A percentile compares a stretch with the other conserved stretches of the same genome.
phyloP scores from a whole-genome alignment of 2,888 invertebrate species.

The Cheilosia soror region DNA sequence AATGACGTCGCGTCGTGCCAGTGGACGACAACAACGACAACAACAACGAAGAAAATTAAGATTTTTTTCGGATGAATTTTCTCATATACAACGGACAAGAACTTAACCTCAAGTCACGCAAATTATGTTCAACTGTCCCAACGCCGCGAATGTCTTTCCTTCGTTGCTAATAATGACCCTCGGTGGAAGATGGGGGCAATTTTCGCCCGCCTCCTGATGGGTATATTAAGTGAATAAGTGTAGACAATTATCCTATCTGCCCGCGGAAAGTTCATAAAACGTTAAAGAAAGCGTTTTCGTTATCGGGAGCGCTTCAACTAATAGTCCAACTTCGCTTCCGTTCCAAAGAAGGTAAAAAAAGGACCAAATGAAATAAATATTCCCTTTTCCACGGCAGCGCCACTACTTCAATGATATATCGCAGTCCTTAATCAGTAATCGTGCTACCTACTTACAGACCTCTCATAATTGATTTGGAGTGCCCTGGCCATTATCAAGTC shows the following conservation, averaged over 20 bases:
- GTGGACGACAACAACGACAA: conserved; percentile 1
- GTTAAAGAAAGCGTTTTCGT: conserved; percentile 62
- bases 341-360: conserved; percentile 28
- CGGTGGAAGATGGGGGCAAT: conserved; percentile 6
- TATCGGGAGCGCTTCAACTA: conserved; percentile 54
- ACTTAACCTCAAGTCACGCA: conserved; percentile 65
- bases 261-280: conserved; percentile 60
- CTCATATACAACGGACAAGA: conserved; percentile 16
- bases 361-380: conserved; percentile 35
- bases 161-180: conserved; percentile 42
- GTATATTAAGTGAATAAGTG: conserved; percentile 59
- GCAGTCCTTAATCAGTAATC: conserved; percentile 63
- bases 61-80: conserved; percentile 12
- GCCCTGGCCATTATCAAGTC: conserved; percentile 53
- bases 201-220: not conserved
- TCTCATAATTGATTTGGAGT: conserved; percentile 71
- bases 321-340: conserved; percentile 58
- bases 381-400: not conserved
- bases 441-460: conserved; percentile 55
- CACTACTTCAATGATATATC: conserved; percentile 41
- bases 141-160: conserved; percentile 42
- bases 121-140: conserved; percentile 60
- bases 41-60: conserved; percentile 2
- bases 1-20: not conserved
- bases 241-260: conserved; percentile 64